phyloP scores from a whole-genome alignment of 2,113 vertebrate species.

The Pituophis catenifer region DNA sequence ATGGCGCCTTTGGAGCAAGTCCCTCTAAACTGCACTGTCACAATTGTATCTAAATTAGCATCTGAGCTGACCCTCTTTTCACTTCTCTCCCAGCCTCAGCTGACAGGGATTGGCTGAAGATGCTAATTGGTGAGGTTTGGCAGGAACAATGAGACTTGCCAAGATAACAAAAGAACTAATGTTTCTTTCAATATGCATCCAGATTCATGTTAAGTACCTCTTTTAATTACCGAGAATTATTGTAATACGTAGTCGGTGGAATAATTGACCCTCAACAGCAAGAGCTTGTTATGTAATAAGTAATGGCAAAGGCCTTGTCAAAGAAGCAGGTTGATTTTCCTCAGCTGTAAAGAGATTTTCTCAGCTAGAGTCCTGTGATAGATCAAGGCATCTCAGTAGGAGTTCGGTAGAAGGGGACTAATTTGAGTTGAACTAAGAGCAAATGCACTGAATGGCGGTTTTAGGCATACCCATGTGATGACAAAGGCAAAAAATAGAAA shows the following conservation, averaged over 20 bases:
- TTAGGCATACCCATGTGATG: conserved; percentile 57
- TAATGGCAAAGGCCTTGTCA: conserved; percentile 66
- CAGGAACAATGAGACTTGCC: conserved; percentile 70
- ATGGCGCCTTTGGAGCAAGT: conserved; percentile 68
- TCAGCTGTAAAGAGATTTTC: conserved; percentile 69
- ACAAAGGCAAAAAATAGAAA: conserved; percentile 59
- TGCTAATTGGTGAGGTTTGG: conserved; percentile 79
- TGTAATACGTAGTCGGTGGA: conserved; percentile 77
- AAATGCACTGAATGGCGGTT: conserved; percentile 57
- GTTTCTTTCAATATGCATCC: conserved; percentile 77
- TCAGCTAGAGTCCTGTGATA: conserved; percentile 63
- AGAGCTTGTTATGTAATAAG: conserved; percentile 71
- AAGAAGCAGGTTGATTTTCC: conserved; percentile 68
- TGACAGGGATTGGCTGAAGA: conserved; percentile 78
- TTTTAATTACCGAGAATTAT: conserved; percentile 81
- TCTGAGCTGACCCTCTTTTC: conserved; percentile 74
- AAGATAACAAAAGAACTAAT: conserved; percentile 78
- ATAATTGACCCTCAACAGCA: conserved; percentile 76
- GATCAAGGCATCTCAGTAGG: conserved; percentile 65
- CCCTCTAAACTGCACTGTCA: conserved; percentile 70
- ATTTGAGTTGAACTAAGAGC: conserved; percentile 69
- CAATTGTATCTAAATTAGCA: conserved; percentile 88
- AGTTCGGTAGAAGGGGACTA: conserved; percentile 62
- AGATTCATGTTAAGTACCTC: conserved; percentile 75
- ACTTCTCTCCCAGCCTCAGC: conserved; percentile 66